These are phyloP conservation scores for Volucella inanis DNA, from an alignment of 2,888 invertebrate species.

Conservation along the genomic window DNA sequence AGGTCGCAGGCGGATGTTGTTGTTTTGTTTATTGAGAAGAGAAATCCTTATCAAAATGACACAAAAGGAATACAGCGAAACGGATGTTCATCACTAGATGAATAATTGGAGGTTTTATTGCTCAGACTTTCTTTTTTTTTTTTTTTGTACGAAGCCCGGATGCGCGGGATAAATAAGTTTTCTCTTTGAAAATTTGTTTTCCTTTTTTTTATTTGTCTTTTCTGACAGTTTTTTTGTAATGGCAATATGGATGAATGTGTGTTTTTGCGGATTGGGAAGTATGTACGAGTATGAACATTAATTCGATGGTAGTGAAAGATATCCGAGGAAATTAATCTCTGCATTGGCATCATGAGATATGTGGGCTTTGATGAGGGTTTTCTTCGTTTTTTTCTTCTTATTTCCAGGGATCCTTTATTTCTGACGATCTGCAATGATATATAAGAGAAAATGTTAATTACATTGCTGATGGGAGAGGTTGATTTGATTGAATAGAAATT, in stretches of 20 bases:
- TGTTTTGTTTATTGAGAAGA: conserved; percentile 33
- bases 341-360: conserved; percentile 25
- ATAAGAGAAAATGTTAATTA: conserved; percentile 38
- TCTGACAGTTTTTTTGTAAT: conserved; percentile 23
- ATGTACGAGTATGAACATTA: conserved; percentile 2
- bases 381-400: not conserved
- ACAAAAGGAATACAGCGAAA: conserved; percentile 39
- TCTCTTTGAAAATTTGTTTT: conserved; percentile 31
- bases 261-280: too few species aligned
- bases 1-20: not conserved
- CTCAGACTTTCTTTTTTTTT: conserved; percentile 21
- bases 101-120: conserved; percentile 73
- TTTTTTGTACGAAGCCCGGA: not conserved
- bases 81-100: conserved; percentile 73
- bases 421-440: conserved; percentile 31
- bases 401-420: conserved; percentile 3
- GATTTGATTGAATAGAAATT: conserved; percentile 1
- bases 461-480: not conserved
- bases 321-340: conserved; percentile 52
- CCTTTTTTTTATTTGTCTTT: not conserved
- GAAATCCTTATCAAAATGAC: conserved; percentile 67
- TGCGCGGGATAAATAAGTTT: conserved; percentile 39
- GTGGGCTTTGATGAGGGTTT: conserved; percentile 28
- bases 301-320: conserved; percentile 47
- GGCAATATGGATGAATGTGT: conserved; percentile 7